phyloP scores from a whole-genome alignment of 2,888 invertebrate genomes.

The Plagodis pulveraria region DNA sequence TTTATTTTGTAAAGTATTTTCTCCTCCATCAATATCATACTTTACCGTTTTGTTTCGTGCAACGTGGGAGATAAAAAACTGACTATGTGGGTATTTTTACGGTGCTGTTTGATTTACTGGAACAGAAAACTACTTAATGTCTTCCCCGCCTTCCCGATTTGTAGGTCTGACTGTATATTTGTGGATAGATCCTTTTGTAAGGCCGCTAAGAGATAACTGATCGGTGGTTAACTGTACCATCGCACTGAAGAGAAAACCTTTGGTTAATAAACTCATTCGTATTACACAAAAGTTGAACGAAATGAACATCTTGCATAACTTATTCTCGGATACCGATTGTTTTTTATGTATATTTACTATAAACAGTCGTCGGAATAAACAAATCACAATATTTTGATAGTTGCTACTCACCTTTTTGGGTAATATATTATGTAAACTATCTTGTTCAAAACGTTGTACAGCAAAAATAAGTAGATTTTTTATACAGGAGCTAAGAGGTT shows the following conservation, averaged over 20 bases:
- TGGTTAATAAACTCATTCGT: too few species aligned
- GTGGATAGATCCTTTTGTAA: constrained; percentile 29
- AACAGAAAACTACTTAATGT: constrained; percentile 61
- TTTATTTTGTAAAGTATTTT: constrained; percentile 83
- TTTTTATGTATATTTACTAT: neutral
- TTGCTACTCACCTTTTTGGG: neutral
- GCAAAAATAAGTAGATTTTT: too few species aligned
- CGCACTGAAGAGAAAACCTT: too few species aligned
- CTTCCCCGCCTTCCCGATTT: constrained; percentile 69
- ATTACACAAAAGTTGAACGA: too few species aligned
- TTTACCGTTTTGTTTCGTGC: constrained; percentile 53
- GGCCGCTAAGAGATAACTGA: too few species aligned
- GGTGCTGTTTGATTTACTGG: constrained; percentile 58
- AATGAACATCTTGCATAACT: too few species aligned
- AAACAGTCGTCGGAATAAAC: neutral
- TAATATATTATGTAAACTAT: too few species aligned
- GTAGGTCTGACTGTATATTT: constrained; percentile 53
- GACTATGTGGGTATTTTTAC: constrained; percentile 52
- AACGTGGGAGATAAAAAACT: constrained; percentile 50
- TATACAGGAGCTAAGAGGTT: neutral
- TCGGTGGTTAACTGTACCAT: too few species aligned
- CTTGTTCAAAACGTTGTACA: too few species aligned
- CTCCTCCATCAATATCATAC: constrained; percentile 84
- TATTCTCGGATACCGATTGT: too few species aligned
- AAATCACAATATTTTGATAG: constrained; percentile 3